phyloP scores from a whole-genome alignment of 2,888 invertebrate genomes.

The Hedya salicella region DNA sequence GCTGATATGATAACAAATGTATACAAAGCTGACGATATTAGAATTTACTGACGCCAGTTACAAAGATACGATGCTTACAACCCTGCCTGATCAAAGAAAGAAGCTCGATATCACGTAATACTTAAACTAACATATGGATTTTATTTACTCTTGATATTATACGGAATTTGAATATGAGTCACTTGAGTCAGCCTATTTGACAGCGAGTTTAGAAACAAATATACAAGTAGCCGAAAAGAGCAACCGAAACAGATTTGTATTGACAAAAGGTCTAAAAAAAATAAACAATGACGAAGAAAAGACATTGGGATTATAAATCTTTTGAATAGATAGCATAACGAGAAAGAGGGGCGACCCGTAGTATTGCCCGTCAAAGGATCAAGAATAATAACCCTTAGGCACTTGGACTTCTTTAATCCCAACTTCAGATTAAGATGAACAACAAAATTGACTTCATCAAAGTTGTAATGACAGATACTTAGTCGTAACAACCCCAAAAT shows the following conservation, averaged over 20 bases:
- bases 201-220: conserved; percentile 48
- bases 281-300: conserved; percentile 63
- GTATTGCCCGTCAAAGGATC: conserved; percentile 35
- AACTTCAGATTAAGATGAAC: conserved; percentile 9
- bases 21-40: conserved; percentile 69
- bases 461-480: background rate
- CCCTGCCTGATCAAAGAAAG: conserved; percentile 26
- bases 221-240: conserved; percentile 54
- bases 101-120: conserved; percentile 28
- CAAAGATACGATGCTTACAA: conserved; percentile 53
- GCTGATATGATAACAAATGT: conserved; percentile 81
- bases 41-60: conserved; percentile 47
- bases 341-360: conserved; percentile 43
- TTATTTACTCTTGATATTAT: conserved; percentile 11
- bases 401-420: background rate
- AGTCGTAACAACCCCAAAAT: conserved; percentile 12
- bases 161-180: conserved; percentile 20
- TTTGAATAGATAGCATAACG: conserved; percentile 49
- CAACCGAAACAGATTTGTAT: conserved; percentile 67
- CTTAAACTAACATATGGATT: conserved; percentile 24
- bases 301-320: conserved; percentile 62
- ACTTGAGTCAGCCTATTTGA: conserved; percentile 12
- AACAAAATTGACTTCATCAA: background rate
- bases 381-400: conserved; percentile 26
- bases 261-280: conserved; percentile 66